A percentile compares a stretch with the other conserved stretches of the same genome.
Conservation (phyloP, 2,113 vertebrate genomes). For the Chrysemys picta region DNA sequence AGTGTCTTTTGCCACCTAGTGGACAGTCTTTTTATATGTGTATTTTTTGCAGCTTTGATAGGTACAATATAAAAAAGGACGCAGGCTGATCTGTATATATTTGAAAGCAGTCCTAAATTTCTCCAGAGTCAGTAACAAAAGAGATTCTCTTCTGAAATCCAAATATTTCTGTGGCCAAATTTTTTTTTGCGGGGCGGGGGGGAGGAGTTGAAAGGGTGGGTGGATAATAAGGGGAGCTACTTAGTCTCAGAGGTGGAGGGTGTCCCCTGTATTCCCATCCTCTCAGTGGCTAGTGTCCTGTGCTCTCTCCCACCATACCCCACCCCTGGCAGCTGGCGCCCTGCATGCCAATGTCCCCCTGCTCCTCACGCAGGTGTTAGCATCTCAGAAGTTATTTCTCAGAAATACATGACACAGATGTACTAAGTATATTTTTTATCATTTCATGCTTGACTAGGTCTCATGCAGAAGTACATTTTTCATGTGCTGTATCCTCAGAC, state of each 20-base stretch:
- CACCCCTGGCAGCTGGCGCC: neutral
- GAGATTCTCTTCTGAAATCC: neutral
- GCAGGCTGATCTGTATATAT: neutral
- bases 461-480: neutral
- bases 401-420: neutral
- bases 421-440: neutral
- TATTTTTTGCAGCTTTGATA: accelerated
- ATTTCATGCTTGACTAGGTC: neutral
- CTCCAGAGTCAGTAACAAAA: neutral
- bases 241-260: neutral
- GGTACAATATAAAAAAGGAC: neutral
- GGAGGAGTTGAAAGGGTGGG: neutral
- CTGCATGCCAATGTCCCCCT: neutral
- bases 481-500: neutral
- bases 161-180: neutral
- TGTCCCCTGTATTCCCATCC: neutral
- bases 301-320: neutral
- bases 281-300: neutral
- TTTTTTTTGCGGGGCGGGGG: accelerated
- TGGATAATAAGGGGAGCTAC: neutral
- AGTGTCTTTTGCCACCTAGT: constrained; percentile 77
- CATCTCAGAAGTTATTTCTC: neutral
- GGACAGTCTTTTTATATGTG: neutral
- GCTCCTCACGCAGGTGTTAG: neutral
- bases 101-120: neutral